These are phyloP conservation scores for Drosophila ezoana DNA, from an alignment of 2,888 invertebrate species.

Conservation along the genomic window DNA sequence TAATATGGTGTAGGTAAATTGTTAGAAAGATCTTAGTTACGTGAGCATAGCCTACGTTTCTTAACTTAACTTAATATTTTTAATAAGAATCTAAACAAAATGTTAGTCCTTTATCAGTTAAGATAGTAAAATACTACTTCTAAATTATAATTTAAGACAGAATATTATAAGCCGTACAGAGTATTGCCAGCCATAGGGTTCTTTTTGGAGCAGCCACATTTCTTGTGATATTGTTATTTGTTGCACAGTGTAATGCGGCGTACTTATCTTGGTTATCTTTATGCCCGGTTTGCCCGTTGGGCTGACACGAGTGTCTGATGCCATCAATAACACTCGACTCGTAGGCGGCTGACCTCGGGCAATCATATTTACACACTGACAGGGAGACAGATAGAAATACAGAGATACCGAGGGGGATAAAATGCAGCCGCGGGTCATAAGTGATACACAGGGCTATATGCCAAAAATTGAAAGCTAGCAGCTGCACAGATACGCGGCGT, in stretches of 20 bases:
- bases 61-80: no score
- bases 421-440: constrained; percentile 55
- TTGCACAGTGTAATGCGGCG: constrained; percentile 30
- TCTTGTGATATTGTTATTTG: constrained; percentile 25
- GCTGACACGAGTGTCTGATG: constrained; percentile 40
- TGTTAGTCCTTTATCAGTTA: no score
- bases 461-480: constrained; percentile 72
- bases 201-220: background rate
- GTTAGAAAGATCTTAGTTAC: no score
- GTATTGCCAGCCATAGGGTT: background rate
- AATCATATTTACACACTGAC: constrained; percentile 58
- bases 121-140: no score
- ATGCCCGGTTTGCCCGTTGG: constrained; percentile 26
- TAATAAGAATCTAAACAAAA: no score
- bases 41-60: no score
- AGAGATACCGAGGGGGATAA: background rate
- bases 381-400: constrained; percentile 21
- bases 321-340: constrained; percentile 61
- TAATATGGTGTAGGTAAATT: no score
- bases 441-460: constrained; percentile 70
- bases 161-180: background rate
- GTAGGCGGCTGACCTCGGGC: constrained; percentile 50
- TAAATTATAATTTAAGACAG: no score
- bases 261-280: constrained; percentile 49
- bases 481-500: constrained; percentile 48